Conservation (phyloP, 2,888 invertebrate genomes). For the Brachyopa scutellaris region DNA sequence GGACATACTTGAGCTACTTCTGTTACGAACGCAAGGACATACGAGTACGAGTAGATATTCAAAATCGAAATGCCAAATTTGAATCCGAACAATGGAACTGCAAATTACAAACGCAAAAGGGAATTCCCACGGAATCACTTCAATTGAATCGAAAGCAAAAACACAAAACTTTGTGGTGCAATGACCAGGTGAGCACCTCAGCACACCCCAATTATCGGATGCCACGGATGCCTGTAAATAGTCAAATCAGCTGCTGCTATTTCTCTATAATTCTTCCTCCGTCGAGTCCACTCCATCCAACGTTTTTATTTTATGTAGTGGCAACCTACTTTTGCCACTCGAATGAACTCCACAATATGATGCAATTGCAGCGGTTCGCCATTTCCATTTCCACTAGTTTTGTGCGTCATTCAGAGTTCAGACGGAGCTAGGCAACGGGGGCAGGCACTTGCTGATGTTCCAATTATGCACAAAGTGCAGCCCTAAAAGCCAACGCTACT, state of each 20-base stretch:
- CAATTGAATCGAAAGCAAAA: slow-evolving; percentile 14
- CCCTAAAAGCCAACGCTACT: slow-evolving; percentile 39
- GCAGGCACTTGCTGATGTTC: slow-evolving; percentile 49
- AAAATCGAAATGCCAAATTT: slow-evolving; percentile 8
- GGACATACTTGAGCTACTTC: background rate
- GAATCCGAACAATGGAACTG: slow-evolving; percentile 31
- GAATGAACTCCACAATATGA: slow-evolving; percentile 66
- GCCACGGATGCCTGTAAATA: slow-evolving; percentile 25
- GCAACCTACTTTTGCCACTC: slow-evolving; percentile 67
- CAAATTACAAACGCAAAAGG: background rate
- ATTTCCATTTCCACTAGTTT: slow-evolving; percentile 10
- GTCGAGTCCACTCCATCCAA: background rate
- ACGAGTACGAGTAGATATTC: no score
- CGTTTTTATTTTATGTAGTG: slow-evolving; percentile 20
- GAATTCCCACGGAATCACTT: slow-evolving; percentile 31
- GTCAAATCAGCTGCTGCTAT: slow-evolving; percentile 30
- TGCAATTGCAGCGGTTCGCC: slow-evolving; percentile 45
- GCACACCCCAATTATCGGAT: slow-evolving; percentile 22
- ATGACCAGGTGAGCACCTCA: slow-evolving; percentile 40
- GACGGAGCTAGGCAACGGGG: slow-evolving; percentile 14
- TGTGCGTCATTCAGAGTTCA: slow-evolving; percentile 54
- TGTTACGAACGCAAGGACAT: background rate
- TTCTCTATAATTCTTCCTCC: background rate
- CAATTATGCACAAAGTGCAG: slow-evolving; percentile 54
- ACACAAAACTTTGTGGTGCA: slow-evolving; percentile 28